Evolutionary conservation across 2,113 vertebrate genomes (phyloP).

Genomic region (Cebidichthys violaceus): DNA sequence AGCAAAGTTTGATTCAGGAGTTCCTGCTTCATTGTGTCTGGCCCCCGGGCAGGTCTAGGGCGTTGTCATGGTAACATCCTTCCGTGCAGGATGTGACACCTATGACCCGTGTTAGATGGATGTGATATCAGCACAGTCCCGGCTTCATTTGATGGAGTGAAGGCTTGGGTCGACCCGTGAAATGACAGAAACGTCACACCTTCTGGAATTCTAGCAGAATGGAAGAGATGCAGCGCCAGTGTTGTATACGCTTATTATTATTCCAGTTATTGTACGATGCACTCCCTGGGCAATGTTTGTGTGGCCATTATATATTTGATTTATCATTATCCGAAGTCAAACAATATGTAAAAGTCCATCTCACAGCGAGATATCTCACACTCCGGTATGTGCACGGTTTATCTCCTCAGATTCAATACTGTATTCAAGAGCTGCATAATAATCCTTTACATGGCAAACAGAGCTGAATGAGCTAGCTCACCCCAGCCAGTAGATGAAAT

Average conservation of each 20-base stretch:
- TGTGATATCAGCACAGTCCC: slow-evolving; percentile 24
- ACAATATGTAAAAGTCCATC: background rate
- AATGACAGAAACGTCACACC: slow-evolving; percentile 2
- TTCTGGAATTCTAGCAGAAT: background rate
- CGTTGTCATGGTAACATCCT: slow-evolving; percentile 60
- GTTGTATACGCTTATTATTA: background rate
- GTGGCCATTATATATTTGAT: background rate
- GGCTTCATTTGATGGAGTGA: slow-evolving; percentile 17
- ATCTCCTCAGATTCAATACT: background rate
- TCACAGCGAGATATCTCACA: background rate
- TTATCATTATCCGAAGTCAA: background rate
- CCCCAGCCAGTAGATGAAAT: background rate
- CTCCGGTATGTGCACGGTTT: background rate
- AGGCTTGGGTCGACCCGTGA: slow-evolving; percentile 10
- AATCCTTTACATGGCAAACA: background rate
- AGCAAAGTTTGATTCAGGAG: slow-evolving; percentile 59
- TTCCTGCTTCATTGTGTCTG: slow-evolving; percentile 76
- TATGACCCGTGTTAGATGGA: slow-evolving; percentile 50
- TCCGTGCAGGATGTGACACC: slow-evolving; percentile 67
- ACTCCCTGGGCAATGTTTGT: background rate
- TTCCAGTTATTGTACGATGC: background rate
- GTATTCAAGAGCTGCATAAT: background rate
- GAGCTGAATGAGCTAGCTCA: background rate
- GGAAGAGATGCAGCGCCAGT: background rate
- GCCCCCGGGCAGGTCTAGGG: slow-evolving; percentile 24